These are phyloP conservation scores for Hirudo medicinalis DNA, from an alignment of 1,140 invertebrate genomes.

Conservation along the genomic window DNA sequence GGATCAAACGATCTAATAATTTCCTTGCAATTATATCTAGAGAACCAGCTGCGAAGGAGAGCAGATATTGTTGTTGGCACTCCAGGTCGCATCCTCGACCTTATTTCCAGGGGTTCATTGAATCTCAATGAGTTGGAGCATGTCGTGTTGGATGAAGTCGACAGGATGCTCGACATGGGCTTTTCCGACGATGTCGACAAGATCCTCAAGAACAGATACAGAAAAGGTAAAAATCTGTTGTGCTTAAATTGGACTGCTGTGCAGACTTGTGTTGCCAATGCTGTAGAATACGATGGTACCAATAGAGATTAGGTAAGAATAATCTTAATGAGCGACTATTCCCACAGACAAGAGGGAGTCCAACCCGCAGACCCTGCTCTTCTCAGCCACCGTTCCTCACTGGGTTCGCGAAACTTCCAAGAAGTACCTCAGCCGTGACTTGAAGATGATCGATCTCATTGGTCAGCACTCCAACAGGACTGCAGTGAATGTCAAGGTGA, in stretches of 20 bases:
- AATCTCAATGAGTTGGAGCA: conserved; percentile 31
- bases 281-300: no score
- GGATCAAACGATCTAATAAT: not conserved
- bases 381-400: conserved; percentile 37
- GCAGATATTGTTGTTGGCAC: conserved; percentile 39
- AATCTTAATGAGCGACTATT: no score
- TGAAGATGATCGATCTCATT: conserved; percentile 31
- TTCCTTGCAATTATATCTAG: conserved; percentile 24
- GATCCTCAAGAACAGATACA: conserved; percentile 32
- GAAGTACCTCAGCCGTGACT: conserved; percentile 33
- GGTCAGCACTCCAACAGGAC: conserved; percentile 29
- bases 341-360: not conserved
- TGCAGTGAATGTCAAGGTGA: conserved; percentile 33
- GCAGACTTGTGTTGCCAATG: no score
- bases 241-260: no score
- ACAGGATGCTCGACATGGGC: conserved; percentile 41
- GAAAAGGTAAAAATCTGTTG: no score
- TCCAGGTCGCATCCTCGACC: conserved; percentile 37
- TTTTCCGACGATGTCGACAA: conserved; percentile 37
- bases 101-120: conserved; percentile 31
- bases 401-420: conserved; percentile 35
- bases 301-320: no score
- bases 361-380: conserved; percentile 37
- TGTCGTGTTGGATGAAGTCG: conserved; percentile 40
- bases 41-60: conserved; percentile 29